Evolutionary conservation across 2,797 vertebrate genomes (phyloP).

Genomic region (Chloroceryle amazona): DNA sequence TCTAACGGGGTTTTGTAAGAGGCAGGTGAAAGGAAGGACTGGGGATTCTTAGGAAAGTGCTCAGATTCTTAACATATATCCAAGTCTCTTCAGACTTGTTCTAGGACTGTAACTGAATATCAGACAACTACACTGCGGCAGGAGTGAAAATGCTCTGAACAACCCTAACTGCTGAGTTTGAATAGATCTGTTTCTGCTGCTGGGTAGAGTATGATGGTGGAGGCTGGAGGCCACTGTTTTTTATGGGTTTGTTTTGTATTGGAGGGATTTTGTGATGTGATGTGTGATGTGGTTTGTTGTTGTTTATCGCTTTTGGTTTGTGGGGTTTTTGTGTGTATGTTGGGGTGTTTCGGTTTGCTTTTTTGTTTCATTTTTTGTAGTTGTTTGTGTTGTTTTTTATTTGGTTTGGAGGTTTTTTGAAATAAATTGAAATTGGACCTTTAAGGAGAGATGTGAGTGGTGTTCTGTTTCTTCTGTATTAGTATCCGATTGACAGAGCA

Average conservation of each 20-base stretch:
- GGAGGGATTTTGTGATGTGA: neutral
- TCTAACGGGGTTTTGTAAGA: neutral
- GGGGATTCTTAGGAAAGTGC: accelerated
- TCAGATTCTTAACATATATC: neutral
- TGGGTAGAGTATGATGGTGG: neutral
- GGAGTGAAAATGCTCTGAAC: neutral
- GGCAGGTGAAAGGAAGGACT: neutral
- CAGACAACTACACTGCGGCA: neutral
- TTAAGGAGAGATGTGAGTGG: neutral
- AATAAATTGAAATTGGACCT: neutral
- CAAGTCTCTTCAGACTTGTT: neutral
- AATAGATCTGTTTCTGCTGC: neutral
- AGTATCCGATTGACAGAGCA: accelerated
- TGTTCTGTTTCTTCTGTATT: neutral
- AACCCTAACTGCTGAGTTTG: neutral
- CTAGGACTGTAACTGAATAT: neutral
- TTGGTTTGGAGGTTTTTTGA: too few species aligned
- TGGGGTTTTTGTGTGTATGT: too few species aligned
- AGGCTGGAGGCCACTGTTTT: neutral
- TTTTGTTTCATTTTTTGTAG: too few species aligned
- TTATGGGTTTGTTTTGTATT: neutral
- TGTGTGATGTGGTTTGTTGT: too few species aligned
- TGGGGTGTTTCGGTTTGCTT: too few species aligned
- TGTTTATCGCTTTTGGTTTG: too few species aligned
- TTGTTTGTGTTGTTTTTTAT: too few species aligned